Evolutionary conservation across 35 echinoderm and acorn worm genomes (phyloP).

Genomic region (Apostichopus japonicus): DNA sequence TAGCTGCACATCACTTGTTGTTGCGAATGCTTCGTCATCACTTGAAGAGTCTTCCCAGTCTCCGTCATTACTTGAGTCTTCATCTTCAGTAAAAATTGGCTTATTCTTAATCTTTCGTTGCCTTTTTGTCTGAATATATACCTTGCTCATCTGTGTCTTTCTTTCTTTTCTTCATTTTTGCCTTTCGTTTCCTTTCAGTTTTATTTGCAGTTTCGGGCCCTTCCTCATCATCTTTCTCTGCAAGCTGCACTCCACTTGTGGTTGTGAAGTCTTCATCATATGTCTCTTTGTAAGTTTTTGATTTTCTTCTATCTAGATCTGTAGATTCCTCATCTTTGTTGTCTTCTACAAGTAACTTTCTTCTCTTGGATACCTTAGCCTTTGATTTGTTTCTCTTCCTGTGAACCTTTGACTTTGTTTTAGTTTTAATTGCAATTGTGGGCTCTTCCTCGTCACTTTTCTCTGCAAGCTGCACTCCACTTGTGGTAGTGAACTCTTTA

Average conservation of each 20-base stretch:
- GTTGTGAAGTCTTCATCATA: background rate
- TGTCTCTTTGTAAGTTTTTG: background rate
- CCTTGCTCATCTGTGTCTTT: background rate
- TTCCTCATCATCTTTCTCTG: conserved; percentile 5
- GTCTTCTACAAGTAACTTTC: background rate
- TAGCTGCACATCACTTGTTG: background rate
- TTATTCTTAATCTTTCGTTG: background rate
- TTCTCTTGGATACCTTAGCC: background rate
- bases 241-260: background rate
- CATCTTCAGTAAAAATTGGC: background rate
- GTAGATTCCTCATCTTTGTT: background rate
- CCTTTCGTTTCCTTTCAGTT: background rate
- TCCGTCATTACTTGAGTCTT: background rate
- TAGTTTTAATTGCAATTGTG: background rate
- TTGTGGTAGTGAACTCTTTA: too few species aligned
- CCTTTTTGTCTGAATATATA: background rate
- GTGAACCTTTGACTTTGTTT: too few species aligned
- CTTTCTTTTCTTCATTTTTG: conserved; percentile 13
- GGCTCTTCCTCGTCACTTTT: background rate
- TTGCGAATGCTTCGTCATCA: background rate
- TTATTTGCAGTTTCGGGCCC: background rate
- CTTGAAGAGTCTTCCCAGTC: background rate
- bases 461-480: background rate
- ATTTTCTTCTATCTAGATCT: background rate
- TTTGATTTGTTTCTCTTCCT: too few species aligned